These are phyloP conservation scores for Sebastes nivosus DNA, from an alignment of 2,797 vertebrate species.

Conservation along the genomic window DNA sequence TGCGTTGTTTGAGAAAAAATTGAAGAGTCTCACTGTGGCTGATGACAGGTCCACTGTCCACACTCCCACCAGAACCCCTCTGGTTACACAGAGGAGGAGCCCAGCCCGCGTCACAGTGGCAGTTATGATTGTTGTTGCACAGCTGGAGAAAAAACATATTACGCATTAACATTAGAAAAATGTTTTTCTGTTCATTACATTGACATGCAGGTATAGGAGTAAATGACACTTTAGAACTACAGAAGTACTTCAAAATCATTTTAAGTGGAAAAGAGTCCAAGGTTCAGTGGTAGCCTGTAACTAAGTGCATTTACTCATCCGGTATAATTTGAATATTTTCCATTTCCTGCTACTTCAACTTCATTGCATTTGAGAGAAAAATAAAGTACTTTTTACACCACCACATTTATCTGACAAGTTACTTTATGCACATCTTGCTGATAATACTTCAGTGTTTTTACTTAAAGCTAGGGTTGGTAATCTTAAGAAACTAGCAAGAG, in stretches of 20 bases:
- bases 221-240: background rate
- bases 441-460: background rate
- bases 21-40: conserved; percentile 76
- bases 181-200: background rate
- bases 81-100: conserved; percentile 89
- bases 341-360: background rate
- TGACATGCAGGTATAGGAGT: background rate
- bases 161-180: background rate
- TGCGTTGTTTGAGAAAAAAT: background rate
- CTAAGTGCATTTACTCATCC: background rate
- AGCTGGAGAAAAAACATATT: conserved; percentile 55
- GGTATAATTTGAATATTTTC: background rate
- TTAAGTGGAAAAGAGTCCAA: background rate
- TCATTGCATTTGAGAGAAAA: background rate
- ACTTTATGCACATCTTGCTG: background rate
- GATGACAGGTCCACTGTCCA: conserved; percentile 90
- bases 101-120: conserved; percentile 93
- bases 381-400: background rate
- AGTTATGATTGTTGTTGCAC: conserved; percentile 91
- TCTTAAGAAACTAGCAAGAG: no score
- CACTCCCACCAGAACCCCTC: conserved; percentile 89
- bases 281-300: background rate
- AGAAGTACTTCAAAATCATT: background rate
- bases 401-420: background rate
- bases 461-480: background rate